A percentile compares a stretch with the other conserved stretches of the same genome.
These are phyloP conservation scores for Regulus satrapa DNA, from an alignment of 2,113 vertebrate genomes.

Conservation along the genomic window DNA sequence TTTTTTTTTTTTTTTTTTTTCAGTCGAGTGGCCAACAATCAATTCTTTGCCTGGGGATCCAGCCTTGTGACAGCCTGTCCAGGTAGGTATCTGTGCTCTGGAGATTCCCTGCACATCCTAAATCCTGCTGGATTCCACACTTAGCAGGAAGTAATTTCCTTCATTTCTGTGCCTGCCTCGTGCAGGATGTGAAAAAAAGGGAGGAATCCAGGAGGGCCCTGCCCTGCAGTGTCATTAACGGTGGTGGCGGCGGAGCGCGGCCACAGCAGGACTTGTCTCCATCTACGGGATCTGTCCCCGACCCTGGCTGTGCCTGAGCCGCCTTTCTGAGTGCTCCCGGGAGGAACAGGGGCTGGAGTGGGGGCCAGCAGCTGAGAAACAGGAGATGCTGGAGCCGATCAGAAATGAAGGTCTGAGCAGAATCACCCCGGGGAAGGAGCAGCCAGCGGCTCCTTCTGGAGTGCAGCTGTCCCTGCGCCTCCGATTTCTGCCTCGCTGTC, in stretches of 20 bases:
- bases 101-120: neutral
- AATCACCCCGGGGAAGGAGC: neutral
- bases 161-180: neutral
- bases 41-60: neutral
- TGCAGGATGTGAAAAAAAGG: neutral
- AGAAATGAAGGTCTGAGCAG: neutral
- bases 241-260: neutral
- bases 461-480: neutral
- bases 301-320: neutral
- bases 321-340: neutral
- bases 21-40: neutral
- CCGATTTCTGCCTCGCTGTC: neutral
- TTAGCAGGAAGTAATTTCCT: neutral
- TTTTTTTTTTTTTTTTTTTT: too few relatives aligned
- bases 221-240: neutral
- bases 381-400: neutral
- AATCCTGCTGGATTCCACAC: neutral
- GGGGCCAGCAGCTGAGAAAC: neutral
- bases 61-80: neutral
- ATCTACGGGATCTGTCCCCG: neutral
- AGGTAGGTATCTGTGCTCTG: fast-evolving
- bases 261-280: neutral
- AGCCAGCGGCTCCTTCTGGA: neutral
- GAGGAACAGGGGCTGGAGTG: neutral
- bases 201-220: neutral